Evolutionary conservation across 2,797 vertebrate species (phyloP).

Genomic region (Poeciliopsis turneri): DNA sequence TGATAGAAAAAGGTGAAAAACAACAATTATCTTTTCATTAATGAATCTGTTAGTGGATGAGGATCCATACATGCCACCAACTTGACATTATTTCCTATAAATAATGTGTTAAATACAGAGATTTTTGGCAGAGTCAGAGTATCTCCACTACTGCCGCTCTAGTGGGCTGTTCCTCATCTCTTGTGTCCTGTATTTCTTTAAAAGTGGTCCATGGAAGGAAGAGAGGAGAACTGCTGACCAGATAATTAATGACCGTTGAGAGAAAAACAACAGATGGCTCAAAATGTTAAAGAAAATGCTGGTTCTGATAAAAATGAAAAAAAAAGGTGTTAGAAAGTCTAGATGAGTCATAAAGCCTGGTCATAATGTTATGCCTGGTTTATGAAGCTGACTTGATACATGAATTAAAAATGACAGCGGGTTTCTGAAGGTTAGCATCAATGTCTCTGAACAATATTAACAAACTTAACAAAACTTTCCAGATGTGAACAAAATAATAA

Average conservation of each 20-base stretch:
- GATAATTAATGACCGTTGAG: not conserved
- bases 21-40: not conserved
- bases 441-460: not conserved
- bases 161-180: not conserved
- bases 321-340: not conserved
- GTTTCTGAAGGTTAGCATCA: conserved; percentile 15
- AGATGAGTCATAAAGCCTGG: not conserved
- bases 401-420: conserved; percentile 10
- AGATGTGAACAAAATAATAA: not conserved
- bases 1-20: not conserved
- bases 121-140: not conserved
- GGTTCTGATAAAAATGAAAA: not conserved
- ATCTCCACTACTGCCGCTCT: not conserved
- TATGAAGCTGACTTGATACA: not conserved
- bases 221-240: not conserved
- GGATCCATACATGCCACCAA: not conserved
- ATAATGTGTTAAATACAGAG: not conserved
- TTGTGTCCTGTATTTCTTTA: not conserved
- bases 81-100: not conserved
- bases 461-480: not conserved
- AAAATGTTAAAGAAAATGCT: not conserved
- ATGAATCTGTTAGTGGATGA: not conserved
- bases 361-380: not conserved
- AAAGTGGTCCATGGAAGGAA: not conserved
- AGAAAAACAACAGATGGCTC: not conserved